A percentile compares a stretch with the other conserved stretches of the same genome.
phyloP scores from a whole-genome alignment of 2,797 vertebrate species.

The Enteromius argenteus region DNA sequence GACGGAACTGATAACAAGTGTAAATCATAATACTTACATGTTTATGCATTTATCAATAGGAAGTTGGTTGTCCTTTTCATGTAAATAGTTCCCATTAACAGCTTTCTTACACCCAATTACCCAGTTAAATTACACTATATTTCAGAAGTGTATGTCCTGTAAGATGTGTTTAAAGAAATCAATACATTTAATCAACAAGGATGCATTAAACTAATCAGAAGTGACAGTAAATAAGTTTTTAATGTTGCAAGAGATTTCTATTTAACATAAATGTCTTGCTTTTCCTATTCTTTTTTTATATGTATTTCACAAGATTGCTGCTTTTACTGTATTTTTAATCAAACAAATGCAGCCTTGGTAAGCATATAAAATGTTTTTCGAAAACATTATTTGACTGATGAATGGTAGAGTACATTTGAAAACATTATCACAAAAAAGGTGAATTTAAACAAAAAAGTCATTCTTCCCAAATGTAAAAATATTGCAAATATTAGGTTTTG shows the following conservation, averaged over 20 bases:
- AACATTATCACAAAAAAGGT: not conserved
- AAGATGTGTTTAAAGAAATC: not conserved
- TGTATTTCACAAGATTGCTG: not conserved
- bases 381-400: not conserved
- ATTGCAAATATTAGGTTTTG: not conserved
- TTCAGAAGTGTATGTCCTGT: not conserved
- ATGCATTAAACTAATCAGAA: not conserved
- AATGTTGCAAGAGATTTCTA: not conserved
- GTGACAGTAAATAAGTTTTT: not conserved
- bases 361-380: not conserved
- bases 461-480: not conserved
- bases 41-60: constrained; percentile 11
- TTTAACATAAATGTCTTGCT: not conserved
- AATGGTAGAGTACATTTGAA: not conserved
- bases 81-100: not conserved
- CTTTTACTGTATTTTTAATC: not conserved
- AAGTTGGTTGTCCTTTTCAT: not conserved
- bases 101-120: not conserved
- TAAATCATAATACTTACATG: constrained; percentile 70
- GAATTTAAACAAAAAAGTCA: not conserved
- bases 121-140: not conserved
- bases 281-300: not conserved
- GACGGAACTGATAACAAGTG: constrained; percentile 96
- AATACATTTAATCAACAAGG: not conserved
- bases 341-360: not conserved